Base-by-base conservation (phyloP, 2,888 invertebrate species). In the Maniola hyperantus region DNA sequence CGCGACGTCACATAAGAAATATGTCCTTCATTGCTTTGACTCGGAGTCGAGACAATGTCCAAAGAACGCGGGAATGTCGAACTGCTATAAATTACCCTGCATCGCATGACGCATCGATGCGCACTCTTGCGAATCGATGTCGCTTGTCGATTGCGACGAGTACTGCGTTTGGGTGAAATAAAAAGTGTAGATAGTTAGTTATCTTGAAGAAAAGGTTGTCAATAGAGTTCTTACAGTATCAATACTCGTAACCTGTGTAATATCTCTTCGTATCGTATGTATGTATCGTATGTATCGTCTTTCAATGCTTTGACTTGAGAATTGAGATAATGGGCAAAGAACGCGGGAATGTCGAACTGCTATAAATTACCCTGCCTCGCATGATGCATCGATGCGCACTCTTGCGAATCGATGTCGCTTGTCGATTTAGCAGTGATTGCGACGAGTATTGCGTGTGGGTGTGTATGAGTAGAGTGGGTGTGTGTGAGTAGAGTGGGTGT, bases 41-140 rank as follows among this genome's bases (percentile, higher is more conserved):
- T 11, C n/a, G n/a, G n/a, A n/a, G n/a, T n/a, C 15, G 39, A 39
- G 57, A 42, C 57, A 57, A 57, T 20, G 57, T 57, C 42, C 20
- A 20, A 11, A 39, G 39, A 33, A 36, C 39, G 42, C 18, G 20
- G 57, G 57, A 42, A 57, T 57, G 55, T 55, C 55, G 39, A 39
- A 7, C 55, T 11, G 57, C 20, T 20, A 57, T 57, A 57, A 57
- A 57, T 42, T 42, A 57, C 11, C 20, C 7, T 7, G 57, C 42
- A 18, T 20, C 20, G 13, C 20, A 42, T 57, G 57, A 57, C 20
- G 39, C 11, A 26, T 50, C 26, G 26, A 50, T 20, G 50, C 50
- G 50, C 50, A 20, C 13, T 44, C 13, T 44, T n/a, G 44, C 6
- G 44, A 13, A 44, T 13, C 48, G 48, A 48, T 48, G 46, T 46